Evolutionary conservation across 2,113 vertebrate genomes (phyloP).

Genomic region (Xiphophorus couchianus): DNA sequence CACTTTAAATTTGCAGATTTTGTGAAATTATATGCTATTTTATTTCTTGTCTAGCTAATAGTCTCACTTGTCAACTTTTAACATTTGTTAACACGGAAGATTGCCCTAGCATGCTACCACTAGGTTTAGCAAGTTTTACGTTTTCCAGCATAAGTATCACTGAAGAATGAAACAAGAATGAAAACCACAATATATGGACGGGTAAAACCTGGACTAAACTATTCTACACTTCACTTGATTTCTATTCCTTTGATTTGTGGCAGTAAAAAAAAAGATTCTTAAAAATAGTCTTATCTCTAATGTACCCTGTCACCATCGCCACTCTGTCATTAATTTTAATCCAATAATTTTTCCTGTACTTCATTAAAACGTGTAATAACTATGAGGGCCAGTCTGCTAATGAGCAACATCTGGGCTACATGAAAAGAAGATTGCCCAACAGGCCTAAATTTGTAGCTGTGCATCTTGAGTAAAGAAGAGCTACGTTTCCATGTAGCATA

Average conservation of each 20-base stretch:
- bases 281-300: not conserved
- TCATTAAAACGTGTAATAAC: not conserved
- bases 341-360: not conserved
- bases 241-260: not conserved
- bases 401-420: constrained; percentile 13
- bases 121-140: too few species aligned
- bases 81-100: too few species aligned
- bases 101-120: too few species aligned
- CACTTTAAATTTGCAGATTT: too few species aligned
- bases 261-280: not conserved
- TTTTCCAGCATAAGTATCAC: too few species aligned
- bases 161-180: too few species aligned
- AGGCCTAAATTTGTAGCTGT: constrained; percentile 30
- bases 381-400: not conserved
- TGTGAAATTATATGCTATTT: too few species aligned
- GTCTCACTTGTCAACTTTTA: too few species aligned
- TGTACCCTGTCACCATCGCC: not conserved
- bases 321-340: not conserved
- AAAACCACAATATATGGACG: too few species aligned
- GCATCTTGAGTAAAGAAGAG: not conserved
- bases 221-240: not conserved
- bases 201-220: not conserved
- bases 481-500: constrained; percentile 24
- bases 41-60: too few species aligned
- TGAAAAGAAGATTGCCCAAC: constrained; percentile 21